Percentiles rank a stretch among this genome's conserved stretches.
These are phyloP conservation scores for Chrysomallon squamiferum DNA, from an alignment of 1,140 invertebrate species.

Conservation along the genomic window DNA sequence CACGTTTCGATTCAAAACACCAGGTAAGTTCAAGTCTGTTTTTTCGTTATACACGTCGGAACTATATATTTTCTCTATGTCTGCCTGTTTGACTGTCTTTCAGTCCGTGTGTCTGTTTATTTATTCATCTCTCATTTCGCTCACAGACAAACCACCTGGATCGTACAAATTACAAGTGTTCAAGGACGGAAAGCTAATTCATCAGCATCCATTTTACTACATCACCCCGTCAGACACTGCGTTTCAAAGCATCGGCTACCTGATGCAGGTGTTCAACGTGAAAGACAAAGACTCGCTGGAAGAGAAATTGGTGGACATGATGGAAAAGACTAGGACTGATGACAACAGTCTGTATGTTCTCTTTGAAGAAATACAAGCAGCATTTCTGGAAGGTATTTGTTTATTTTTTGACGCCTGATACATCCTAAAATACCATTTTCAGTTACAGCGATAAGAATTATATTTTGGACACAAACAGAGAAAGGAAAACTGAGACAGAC, in stretches of 20 bases:
- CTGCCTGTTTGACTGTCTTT: too few species aligned
- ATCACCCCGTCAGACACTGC: neutral
- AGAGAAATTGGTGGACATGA: neutral
- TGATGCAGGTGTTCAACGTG: neutral
- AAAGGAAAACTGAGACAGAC: too few species aligned
- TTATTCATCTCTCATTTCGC: too few species aligned
- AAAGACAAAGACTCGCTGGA: neutral
- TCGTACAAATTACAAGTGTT: neutral
- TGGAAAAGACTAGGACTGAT: neutral
- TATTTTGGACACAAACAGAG: too few species aligned
- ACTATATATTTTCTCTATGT: too few species aligned
- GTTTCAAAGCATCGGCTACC: neutral
- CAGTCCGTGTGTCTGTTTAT: too few species aligned
- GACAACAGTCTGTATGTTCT: neutral
- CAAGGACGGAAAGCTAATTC: neutral
- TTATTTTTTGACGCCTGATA: too few species aligned
- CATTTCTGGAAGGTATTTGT: neutral
- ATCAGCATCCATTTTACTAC: slow-evolving; percentile 2
- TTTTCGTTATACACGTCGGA: too few species aligned
- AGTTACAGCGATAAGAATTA: too few species aligned
- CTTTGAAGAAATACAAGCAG: neutral
- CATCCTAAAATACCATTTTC: too few species aligned
- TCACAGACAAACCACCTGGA: neutral
- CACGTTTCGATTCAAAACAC: neutral
- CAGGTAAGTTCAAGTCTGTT: neutral